Percentiles rank a stretch among this genome's conserved stretches.
These are phyloP conservation scores for Mus spicilegus DNA, from an alignment of 2,113 vertebrate genomes.

Conservation along the genomic window DNA sequence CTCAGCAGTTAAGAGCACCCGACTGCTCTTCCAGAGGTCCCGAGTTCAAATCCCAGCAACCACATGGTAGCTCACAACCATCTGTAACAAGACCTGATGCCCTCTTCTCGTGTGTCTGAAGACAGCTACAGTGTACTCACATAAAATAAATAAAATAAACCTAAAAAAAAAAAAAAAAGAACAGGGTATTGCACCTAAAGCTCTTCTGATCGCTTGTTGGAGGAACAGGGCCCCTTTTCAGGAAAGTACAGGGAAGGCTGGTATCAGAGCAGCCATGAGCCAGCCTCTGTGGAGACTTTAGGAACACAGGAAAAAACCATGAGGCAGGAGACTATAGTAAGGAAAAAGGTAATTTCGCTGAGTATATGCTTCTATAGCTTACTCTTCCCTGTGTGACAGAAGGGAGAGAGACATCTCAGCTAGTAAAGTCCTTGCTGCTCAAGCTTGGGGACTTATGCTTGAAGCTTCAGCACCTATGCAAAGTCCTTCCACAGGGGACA, in stretches of 20 bases:
- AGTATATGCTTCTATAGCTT: not conserved
- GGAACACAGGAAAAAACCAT: not conserved
- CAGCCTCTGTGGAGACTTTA: not conserved
- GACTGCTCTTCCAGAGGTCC: no score
- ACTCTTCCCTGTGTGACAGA: not conserved
- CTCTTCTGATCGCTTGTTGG: not conserved
- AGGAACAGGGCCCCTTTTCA: not conserved
- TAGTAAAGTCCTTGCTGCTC: not conserved
- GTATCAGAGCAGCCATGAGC: not conserved
- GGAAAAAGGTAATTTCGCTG: not conserved
- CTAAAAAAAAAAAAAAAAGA: no score
- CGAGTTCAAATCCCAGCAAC: no score
- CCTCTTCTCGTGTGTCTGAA: no score
- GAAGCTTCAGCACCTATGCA: no score
- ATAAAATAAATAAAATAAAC: no score
- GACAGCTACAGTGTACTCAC: no score
- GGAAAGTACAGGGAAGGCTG: not conserved
- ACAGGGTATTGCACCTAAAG: no score
- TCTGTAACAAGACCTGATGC: no score
- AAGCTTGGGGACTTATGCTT: not conserved
- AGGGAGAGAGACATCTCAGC: no score
- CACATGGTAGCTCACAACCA: no score
- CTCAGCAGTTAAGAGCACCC: no score
- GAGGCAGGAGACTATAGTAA: not conserved
- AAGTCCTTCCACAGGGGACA: not conserved